phyloP scores from a whole-genome alignment of 2,797 vertebrate species.

The Eremophila alpestris region DNA sequence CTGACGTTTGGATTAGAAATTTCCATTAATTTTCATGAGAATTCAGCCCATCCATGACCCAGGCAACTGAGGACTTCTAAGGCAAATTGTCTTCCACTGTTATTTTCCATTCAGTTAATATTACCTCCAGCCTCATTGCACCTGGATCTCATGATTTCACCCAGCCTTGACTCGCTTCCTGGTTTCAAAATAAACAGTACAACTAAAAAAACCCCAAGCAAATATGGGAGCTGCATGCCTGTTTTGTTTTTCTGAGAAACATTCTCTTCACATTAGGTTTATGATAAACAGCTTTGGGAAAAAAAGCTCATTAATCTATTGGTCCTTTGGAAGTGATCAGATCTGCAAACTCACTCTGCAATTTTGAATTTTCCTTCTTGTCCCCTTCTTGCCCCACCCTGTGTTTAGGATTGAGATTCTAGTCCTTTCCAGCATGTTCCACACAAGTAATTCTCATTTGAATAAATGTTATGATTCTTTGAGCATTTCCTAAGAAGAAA shows the following conservation, averaged over 20 bases:
- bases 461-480: not conserved
- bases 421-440: not conserved
- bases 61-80: not conserved
- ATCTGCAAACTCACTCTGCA: not conserved
- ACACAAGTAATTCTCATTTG: not conserved
- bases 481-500: not conserved
- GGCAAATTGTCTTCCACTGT: not conserved
- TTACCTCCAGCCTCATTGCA: not conserved
- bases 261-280: not conserved
- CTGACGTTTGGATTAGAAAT: not conserved
- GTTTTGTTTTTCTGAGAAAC: not conserved
- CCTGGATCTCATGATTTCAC: rapidly evolving
- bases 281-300: not conserved
- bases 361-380: not conserved
- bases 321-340: not conserved
- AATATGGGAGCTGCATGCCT: not conserved
- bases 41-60: not conserved
- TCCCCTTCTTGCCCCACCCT: too few species aligned
- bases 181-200: not conserved
- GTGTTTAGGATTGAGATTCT: not conserved
- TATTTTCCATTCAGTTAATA: not conserved
- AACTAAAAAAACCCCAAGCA: rapidly evolving
- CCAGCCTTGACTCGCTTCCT: not conserved
- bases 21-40: not conserved
- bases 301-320: not conserved